Percentiles rank a stretch among this genome's conserved stretches.
Conservation (phyloP, 2,888 invertebrate genomes). For the Synergus japonicus region DNA sequence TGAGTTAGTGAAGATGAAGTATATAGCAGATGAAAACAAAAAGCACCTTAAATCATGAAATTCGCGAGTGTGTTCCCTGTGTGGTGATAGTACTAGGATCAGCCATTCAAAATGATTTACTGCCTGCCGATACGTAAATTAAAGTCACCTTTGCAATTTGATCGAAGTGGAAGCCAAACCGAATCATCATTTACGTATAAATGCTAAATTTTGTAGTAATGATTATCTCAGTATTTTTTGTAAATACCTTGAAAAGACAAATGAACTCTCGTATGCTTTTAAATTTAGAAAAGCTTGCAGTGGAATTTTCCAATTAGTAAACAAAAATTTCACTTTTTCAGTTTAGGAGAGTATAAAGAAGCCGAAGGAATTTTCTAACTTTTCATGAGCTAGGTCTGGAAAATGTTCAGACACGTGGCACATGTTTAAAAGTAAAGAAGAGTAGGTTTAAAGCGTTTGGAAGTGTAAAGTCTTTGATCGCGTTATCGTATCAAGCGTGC, state of each 20-base stretch:
- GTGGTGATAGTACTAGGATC: slow-evolving; percentile 4
- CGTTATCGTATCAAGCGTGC: slow-evolving; percentile 67
- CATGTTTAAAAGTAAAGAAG: slow-evolving; percentile 55
- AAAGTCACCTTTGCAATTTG: slow-evolving; percentile 18
- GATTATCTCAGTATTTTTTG: background rate
- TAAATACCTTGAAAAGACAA: background rate
- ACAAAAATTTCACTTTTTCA: background rate
- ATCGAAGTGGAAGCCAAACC: slow-evolving; percentile 3
- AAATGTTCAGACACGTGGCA: slow-evolving; percentile 32
- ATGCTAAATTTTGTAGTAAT: background rate
- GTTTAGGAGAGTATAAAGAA: background rate
- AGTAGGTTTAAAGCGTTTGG: slow-evolving; percentile 66
- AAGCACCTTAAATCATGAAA: slow-evolving; percentile 17
- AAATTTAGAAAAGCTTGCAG: background rate
- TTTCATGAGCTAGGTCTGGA: background rate
- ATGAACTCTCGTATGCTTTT: background rate
- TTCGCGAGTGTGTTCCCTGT: background rate
- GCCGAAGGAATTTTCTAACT: background rate
- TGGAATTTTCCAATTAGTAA: background rate
- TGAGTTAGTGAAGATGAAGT: slow-evolving; percentile 21
- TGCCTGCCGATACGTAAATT: slow-evolving; percentile 13
- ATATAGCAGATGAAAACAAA: slow-evolving; percentile 26
- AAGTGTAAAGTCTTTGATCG: slow-evolving; percentile 65
- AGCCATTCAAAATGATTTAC: slow-evolving; percentile 22
- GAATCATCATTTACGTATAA: background rate